phyloP scores from a whole-genome alignment of 2,113 vertebrate genomes.

The Pygoscelis adeliae region DNA sequence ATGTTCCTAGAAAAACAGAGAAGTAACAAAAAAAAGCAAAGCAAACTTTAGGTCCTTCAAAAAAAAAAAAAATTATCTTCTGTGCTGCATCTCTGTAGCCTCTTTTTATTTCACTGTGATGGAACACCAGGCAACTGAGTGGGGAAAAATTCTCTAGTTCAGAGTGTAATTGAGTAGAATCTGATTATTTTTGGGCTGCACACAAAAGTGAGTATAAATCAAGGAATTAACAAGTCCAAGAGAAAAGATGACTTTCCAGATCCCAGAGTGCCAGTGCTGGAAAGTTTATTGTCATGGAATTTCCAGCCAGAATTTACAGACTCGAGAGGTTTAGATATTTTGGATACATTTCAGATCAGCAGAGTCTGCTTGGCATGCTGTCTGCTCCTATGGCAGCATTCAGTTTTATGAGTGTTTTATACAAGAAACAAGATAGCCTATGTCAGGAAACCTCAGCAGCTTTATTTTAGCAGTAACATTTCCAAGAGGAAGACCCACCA shows the following conservation, averaged over 20 bases:
- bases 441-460: neutral
- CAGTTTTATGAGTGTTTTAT: neutral
- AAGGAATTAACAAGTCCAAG: neutral
- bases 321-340: neutral
- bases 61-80: neutral
- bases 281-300: neutral
- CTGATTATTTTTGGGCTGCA: neutral
- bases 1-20: neutral
- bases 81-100: neutral
- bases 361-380: neutral
- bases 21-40: neutral
- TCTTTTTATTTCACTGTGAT: neutral
- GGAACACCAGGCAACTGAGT: neutral
- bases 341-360: neutral
- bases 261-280: neutral
- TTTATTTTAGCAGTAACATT: neutral
- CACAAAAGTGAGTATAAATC: neutral
- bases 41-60: neutral
- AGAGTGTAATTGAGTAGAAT: neutral
- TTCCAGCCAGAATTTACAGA: neutral
- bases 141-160: neutral
- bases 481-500: neutral
- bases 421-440: neutral
- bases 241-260: neutral
- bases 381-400: neutral